Percentiles rank a stretch among this genome's conserved stretches.
These are phyloP conservation scores for Benitochromis conjunctus DNA, from an alignment of 2,113 vertebrate genomes.

Conservation along the genomic window DNA sequence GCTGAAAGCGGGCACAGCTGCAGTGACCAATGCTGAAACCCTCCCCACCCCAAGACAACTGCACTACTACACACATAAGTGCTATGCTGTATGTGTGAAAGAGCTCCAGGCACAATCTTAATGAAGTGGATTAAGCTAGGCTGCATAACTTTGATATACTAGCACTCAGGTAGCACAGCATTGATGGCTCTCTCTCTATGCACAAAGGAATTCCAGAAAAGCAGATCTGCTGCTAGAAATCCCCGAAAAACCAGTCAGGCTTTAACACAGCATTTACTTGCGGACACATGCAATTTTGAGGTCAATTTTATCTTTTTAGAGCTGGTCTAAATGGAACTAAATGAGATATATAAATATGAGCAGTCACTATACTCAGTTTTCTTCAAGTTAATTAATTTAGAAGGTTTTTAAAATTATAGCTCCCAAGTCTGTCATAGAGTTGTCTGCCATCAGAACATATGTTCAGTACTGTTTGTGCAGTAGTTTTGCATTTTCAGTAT, in stretches of 20 bases:
- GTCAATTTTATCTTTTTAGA: neutral
- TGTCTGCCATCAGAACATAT: neutral
- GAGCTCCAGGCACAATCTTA: conserved; percentile 63
- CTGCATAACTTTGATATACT: conserved; percentile 47
- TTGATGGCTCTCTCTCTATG: conserved; percentile 24
- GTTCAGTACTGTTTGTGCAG: neutral
- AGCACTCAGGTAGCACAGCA: conserved; percentile 5
- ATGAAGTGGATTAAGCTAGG: conserved; percentile 70
- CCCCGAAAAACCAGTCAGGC: conserved; percentile 26
- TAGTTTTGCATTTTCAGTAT: neutral
- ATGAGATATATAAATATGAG: neutral
- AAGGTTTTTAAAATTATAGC: neutral
- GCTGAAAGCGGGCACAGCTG: conserved; percentile 84
- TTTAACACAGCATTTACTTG: neutral
- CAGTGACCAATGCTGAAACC: conserved; percentile 62
- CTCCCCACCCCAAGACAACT: conserved; percentile 80
- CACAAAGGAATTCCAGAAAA: neutral
- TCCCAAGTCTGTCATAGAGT: neutral
- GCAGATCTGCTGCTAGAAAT: conserved; percentile 40
- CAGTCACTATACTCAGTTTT: neutral
- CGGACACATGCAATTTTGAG: neutral
- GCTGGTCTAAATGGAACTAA: neutral
- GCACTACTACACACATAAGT: conserved; percentile 78
- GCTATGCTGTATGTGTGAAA: conserved; percentile 76
- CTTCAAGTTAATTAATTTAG: neutral